These are phyloP conservation scores for Gnatocerus cornutus DNA, from an alignment of 2,888 invertebrate species.

Conservation along the genomic window DNA sequence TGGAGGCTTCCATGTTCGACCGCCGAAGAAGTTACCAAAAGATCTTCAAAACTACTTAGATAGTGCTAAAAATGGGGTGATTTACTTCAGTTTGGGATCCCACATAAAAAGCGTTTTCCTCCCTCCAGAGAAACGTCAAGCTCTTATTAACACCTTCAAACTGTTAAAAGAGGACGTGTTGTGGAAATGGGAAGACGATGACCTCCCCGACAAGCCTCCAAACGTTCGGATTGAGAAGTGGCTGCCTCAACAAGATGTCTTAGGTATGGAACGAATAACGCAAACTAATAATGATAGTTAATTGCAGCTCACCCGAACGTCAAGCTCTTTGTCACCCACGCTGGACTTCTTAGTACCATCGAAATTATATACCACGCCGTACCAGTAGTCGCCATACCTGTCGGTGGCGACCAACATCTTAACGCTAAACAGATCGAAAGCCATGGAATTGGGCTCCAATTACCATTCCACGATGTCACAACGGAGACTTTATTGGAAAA, in stretches of 20 bases:
- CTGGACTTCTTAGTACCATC: conserved; percentile 39
- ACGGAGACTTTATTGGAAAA: conserved; percentile 14
- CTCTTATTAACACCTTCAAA: conserved; percentile 74
- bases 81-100: conserved; percentile 77
- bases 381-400: conserved; percentile 48
- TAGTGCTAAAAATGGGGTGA: conserved; percentile 72
- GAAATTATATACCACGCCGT: conserved; percentile 49
- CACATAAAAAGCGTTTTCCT: conserved; percentile 75
- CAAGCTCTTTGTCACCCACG: conserved; percentile 43
- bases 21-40: conserved; percentile 58
- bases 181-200: conserved; percentile 81
- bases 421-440: conserved; percentile 19
- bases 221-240: conserved; percentile 68
- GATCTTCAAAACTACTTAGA: conserved; percentile 74
- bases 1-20: conserved; percentile 72
- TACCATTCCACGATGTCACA: conserved; percentile 16
- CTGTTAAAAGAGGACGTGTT: conserved; percentile 77
- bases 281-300: no score
- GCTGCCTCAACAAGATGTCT: conserved; percentile 64
- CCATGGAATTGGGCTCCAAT: conserved; percentile 22
- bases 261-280: no score
- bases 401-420: conserved; percentile 44
- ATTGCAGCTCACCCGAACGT: conserved; percentile 41
- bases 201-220: conserved; percentile 57
- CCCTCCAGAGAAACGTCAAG: conserved; percentile 71